These are phyloP conservation scores for Caenorhabditis macrosperma DNA, from an alignment of 2,888 invertebrate species.

Conservation along the genomic window DNA sequence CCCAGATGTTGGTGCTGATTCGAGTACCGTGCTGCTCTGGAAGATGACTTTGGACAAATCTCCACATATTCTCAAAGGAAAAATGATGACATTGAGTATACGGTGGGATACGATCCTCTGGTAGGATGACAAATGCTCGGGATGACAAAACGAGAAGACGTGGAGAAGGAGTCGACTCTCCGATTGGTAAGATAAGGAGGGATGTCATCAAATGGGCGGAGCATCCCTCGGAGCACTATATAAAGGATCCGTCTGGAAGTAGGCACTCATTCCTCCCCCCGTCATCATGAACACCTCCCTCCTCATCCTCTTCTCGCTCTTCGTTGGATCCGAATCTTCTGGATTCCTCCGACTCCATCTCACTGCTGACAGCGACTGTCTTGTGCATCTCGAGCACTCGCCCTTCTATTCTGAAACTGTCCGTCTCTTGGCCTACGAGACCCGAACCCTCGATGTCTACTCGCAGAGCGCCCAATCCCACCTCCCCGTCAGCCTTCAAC, in stretches of 20 bases:
- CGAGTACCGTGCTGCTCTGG: too few species aligned
- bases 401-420: conserved; percentile 16
- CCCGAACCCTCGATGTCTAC: conserved; percentile 7
- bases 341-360: conserved; percentile 18
- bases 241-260: background rate
- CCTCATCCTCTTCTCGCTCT: too few species aligned
- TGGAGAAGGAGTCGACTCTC: background rate
- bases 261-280: background rate
- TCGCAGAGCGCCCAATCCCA: background rate
- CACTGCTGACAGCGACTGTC: conserved; percentile 33
- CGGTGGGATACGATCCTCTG: too few species aligned
- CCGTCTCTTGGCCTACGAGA: conserved; percentile 32
- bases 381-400: conserved; percentile 16
- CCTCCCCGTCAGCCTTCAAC: conserved; percentile 12
- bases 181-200: background rate
- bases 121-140: background rate
- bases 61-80: too few species aligned
- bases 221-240: background rate
- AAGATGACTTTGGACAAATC: too few species aligned
- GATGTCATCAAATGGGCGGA: background rate
- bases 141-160: background rate
- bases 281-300: background rate
- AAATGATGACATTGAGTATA: too few species aligned
- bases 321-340: background rate
- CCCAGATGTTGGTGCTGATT: too few species aligned